phyloP scores from a whole-genome alignment of 2,797 vertebrate genomes.

The Malacoraja senta region DNA sequence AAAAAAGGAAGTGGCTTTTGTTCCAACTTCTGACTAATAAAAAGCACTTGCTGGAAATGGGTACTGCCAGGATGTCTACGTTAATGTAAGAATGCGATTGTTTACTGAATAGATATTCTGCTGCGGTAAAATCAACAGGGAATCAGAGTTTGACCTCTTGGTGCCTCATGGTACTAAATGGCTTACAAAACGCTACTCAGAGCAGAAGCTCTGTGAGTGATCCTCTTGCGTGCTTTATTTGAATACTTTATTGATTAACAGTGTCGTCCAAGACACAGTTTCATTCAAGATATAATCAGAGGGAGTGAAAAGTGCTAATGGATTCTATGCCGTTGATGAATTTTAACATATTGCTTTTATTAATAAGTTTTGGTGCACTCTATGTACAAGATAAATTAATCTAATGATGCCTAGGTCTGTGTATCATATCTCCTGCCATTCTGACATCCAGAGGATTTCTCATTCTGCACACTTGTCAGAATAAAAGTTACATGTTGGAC shows the following conservation, averaged over 20 bases:
- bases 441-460: not conserved
- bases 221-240: not conserved
- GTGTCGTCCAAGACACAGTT: not conserved
- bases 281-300: conserved; percentile 5
- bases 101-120: not conserved
- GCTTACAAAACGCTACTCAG: not conserved
- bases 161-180: not conserved
- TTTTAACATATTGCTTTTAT: not conserved
- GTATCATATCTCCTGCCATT: not conserved
- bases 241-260: not conserved
- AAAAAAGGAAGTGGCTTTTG: not conserved
- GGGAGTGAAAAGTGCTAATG: not conserved
- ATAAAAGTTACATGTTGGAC: not conserved
- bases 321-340: not conserved
- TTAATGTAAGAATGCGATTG: not conserved
- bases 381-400: not conserved
- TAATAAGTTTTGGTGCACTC: not conserved
- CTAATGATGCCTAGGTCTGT: not conserved
- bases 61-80: not conserved
- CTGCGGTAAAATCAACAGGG: not conserved
- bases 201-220: not conserved
- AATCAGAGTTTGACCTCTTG: not conserved
- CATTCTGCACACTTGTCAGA: not conserved
- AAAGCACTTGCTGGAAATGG: not conserved
- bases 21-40: not conserved